Base-by-base conservation (phyloP, 1,140 invertebrate genomes). In the Saxidomus purpurata region DNA sequence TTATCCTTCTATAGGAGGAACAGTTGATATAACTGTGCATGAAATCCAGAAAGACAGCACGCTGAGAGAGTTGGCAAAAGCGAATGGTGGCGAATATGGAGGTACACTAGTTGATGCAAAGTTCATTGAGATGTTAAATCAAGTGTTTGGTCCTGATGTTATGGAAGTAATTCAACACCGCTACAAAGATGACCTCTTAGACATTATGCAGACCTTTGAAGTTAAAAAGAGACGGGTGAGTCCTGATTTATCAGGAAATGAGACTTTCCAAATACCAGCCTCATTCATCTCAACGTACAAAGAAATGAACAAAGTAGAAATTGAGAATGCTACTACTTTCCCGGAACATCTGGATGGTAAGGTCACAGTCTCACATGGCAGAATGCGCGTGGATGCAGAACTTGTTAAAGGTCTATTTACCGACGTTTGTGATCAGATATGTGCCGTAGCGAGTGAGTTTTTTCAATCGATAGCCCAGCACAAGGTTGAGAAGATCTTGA, bases 41-140 rank as follows among this genome's bases (percentile, higher is more conserved):
- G 77, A 88, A 59, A 77, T 88, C 19, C 43, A 55, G 6, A 22
- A n/a, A 31, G 61, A 88, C 80, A 55, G 52, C 15, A 40, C 71
- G 0, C 47, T 87, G 17, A 77, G 52, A 67, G 76, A 88, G 22
- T 13, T 88, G 34, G 55, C n/a, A 13, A 88, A 88, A 81, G 87
- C 79, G 15, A 88, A 88, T 49, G 87, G 87, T 36, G 77, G 87
- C n/a, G 77, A 80, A 49, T 80, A 28, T 28, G 87, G 87, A 40
- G 87, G 87, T 0, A 63, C 19, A 40, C 22, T 36, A 28, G 79
- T 88, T 11, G 87, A 88, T 71, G 77, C 69, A n/a, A 69, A 47
- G 38, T 81, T 88, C 31, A 52, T n/a, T 11, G 3, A 34, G n/a
- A 9, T 88, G 19, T 38, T 88, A 4, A 49, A 49, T 3, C 38